Conservation (phyloP, 2,113 vertebrate species). For the Mesembrinibis cayennensis region DNA sequence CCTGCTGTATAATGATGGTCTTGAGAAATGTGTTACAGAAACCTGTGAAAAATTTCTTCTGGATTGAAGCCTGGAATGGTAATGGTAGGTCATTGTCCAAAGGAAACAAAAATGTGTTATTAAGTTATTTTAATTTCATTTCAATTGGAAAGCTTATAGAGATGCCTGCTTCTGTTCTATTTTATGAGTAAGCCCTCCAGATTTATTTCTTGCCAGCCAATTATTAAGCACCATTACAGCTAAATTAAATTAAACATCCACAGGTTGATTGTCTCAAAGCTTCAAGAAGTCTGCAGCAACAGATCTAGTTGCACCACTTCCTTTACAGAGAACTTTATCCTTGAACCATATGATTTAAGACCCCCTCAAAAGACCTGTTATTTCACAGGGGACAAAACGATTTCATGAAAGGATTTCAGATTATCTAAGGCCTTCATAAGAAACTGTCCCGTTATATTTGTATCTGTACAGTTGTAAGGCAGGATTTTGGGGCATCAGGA, state of each 20-base stretch:
- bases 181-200: constrained; percentile 1
- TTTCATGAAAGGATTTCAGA: not conserved
- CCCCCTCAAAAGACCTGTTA: not conserved
- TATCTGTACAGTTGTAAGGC: not conserved
- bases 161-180: constrained; percentile 38
- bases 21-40: constrained; percentile 29
- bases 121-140: constrained; percentile 63
- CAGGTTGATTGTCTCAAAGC: not conserved
- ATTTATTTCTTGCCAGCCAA: constrained; percentile 8
- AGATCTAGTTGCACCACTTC: not conserved
- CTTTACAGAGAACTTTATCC: not conserved
- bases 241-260: constrained; percentile 48
- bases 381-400: not conserved
- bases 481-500: not conserved
- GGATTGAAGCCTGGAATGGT: constrained; percentile 11
- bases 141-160: constrained; percentile 39
- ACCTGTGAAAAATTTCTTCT: constrained; percentile 22
- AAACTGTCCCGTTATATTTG: not conserved
- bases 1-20: constrained; percentile 15
- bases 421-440: not conserved
- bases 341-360: not conserved
- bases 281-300: not conserved
- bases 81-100: constrained; percentile 37
- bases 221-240: constrained; percentile 17
- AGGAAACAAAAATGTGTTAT: constrained; percentile 54